Evolutionary conservation across 2,113 vertebrate genomes (phyloP).

Genomic region (Calyptomena viridis): DNA sequence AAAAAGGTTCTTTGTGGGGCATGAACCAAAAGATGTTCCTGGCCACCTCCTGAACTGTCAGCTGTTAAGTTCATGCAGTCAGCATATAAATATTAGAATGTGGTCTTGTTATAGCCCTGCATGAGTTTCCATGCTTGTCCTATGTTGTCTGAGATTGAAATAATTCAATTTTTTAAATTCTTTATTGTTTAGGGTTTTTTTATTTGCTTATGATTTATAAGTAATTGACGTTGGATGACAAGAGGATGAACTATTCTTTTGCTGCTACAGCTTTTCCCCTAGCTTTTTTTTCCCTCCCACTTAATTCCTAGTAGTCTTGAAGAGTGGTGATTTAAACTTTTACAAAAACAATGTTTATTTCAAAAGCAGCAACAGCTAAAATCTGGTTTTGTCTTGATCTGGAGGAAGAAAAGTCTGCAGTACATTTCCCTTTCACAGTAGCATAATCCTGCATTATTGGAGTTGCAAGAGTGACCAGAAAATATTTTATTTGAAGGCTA

Average conservation of each 20-base stretch:
- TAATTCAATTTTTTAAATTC: background rate
- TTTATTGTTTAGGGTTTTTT: background rate
- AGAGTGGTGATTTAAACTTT: background rate
- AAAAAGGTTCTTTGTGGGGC: constrained; percentile 82
- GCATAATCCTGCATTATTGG: background rate
- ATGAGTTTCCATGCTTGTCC: background rate
- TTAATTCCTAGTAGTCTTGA: background rate
- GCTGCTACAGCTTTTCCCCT: background rate
- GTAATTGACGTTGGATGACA: background rate
- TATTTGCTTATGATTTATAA: background rate
- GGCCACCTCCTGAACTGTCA: background rate
- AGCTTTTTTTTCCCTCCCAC: background rate
- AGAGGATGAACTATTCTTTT: background rate
- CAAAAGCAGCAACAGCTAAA: background rate
- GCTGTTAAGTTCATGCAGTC: background rate
- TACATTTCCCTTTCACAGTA: background rate
- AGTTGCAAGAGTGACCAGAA: background rate
- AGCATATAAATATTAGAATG: background rate
- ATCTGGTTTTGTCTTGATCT: background rate
- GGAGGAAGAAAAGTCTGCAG: background rate
- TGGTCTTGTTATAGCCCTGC: background rate
- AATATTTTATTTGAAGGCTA: constrained; percentile 5
- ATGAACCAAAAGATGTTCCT: background rate
- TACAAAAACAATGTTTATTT: background rate
- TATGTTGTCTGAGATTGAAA: background rate